Conservation (phyloP, 2,797 vertebrate genomes). For the Gallinago nigripennis region DNA sequence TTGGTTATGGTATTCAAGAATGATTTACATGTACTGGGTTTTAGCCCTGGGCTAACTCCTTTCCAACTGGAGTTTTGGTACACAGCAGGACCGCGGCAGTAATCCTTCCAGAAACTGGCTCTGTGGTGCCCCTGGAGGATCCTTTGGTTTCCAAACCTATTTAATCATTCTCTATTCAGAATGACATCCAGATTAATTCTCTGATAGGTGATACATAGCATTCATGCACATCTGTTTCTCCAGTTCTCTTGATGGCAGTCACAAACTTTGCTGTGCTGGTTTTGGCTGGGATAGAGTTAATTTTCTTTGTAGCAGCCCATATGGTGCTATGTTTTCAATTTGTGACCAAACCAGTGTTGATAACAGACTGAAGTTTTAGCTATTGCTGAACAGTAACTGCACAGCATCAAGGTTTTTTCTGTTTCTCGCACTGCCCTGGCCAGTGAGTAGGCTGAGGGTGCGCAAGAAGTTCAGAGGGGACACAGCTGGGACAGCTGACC, state of each 20-base stretch:
- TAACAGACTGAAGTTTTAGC: neutral
- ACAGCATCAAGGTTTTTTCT: neutral
- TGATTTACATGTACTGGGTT: neutral
- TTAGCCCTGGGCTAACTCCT: neutral
- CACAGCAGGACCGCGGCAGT: neutral
- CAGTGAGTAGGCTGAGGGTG: neutral
- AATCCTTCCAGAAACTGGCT: neutral
- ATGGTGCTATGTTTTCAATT: neutral
- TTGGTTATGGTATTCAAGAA: neutral
- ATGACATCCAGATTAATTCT: neutral
- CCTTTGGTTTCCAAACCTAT: neutral
- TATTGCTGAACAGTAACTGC: neutral
- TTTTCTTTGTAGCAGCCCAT: neutral
- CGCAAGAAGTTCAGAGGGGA: neutral
- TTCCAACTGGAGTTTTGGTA: neutral
- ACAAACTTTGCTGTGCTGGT: neutral
- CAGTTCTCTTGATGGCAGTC: neutral
- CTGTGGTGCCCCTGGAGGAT: neutral
- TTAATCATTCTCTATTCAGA: neutral
- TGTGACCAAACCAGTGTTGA: neutral
- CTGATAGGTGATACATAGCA: neutral
- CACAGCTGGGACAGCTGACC: neutral
- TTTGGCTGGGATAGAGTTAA: neutral
- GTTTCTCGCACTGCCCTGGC: neutral
- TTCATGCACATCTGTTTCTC: neutral